Evolutionary conservation across 2,113 vertebrate species (phyloP).

Genomic region (Cygnus atratus): DNA sequence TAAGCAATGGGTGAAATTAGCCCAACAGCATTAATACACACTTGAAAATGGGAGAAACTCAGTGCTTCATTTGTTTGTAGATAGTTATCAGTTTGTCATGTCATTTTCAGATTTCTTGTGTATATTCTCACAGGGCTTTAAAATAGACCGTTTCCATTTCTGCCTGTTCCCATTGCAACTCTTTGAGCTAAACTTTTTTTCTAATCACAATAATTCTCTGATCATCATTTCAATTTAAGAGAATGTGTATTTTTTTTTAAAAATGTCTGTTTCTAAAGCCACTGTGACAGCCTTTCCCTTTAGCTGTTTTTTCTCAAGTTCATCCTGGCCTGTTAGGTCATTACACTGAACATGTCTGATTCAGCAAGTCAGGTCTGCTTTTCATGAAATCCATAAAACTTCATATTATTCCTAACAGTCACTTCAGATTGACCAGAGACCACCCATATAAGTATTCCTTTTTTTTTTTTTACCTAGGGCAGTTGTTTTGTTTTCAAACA

Average conservation of each 20-base stretch:
- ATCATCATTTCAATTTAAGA: background rate
- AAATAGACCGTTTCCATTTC: background rate
- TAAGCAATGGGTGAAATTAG: background rate
- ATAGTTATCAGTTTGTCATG: background rate
- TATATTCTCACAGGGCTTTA: background rate
- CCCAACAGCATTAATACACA: background rate
- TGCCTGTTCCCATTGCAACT: background rate
- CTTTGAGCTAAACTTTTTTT: background rate
- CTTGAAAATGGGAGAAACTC: background rate
- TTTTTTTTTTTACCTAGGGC: background rate
- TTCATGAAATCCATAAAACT: background rate
- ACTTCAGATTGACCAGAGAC: background rate
- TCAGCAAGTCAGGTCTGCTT: background rate
- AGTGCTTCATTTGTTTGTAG: background rate
- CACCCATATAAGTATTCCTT: background rate
- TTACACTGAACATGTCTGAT: background rate
- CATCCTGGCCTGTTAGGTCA: background rate
- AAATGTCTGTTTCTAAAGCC: background rate
- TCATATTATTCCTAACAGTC: background rate
- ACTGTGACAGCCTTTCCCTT: background rate
- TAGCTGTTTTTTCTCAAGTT: background rate
- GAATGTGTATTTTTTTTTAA: background rate
- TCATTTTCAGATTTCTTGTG: background rate
- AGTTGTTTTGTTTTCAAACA: background rate
- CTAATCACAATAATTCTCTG: background rate